Base-by-base conservation (phyloP, 2,797 vertebrate genomes). In the Cossypha niveicapilla region DNA sequence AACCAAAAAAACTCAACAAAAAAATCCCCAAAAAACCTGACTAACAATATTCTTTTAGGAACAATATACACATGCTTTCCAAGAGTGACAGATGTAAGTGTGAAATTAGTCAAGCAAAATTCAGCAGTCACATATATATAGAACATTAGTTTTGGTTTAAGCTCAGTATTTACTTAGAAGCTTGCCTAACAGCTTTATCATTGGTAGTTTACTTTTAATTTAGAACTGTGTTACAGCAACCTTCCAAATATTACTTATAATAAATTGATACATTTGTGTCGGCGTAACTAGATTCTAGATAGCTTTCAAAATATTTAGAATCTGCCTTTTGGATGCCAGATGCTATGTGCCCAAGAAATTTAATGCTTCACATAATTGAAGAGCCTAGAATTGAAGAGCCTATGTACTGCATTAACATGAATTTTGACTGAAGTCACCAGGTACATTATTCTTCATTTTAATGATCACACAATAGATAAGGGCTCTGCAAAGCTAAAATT, bases 251-350 rank as follows among this genome's bases (percentile, higher is more conserved):
- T 48, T 94, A 45, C 30, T 84, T 95, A 71, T 17, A 68, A 80
- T 77, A 93, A 87, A 94, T 83, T 68, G 90, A 96, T 90, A 72
- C 6, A 48, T 73, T 92, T 90, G 5, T 79, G 60, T 79, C 58
- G 76, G 54, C 84, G 84, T 18, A 95, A 75, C 58, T 94, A 88
- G 56, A 85, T 63, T 87, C 86, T 53, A 78, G 84, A 75, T 39
- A 90, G 27, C 74, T 96, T 92, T 92, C 34, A 77, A 90, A 87
- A 87, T 91, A 86, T 92, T 95, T 94, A 79, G 91, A 86, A 87
- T 91, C 65, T 89, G 56, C 61, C 76, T 47, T 96, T 95, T 86
- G 58, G 37, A 93, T 58, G 45, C 50, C 72, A 86, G 86, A 80
- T 18, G 16, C 13, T 71, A 79, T 91, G 92, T 73, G 81, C 73